Evolutionary conservation across 2,113 vertebrate genomes (phyloP).

Genomic region (Chauna torquata): DNA sequence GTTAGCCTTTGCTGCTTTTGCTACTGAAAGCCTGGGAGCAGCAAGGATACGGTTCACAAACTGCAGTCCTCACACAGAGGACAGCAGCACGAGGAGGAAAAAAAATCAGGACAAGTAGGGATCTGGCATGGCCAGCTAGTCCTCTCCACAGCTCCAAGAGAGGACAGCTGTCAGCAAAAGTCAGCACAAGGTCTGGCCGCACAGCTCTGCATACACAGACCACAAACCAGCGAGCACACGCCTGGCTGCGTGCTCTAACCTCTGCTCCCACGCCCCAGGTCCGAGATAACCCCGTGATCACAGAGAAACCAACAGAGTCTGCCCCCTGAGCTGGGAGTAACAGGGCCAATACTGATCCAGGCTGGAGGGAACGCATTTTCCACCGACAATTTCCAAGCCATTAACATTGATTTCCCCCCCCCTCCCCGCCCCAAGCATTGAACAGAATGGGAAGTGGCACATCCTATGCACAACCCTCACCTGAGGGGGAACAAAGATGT

Average conservation of each 20-base stretch:
- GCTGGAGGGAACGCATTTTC: background rate
- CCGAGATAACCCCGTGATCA: background rate
- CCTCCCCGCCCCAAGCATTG: no score
- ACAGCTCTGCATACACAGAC: background rate
- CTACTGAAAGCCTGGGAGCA: background rate
- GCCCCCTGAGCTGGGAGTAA: background rate
- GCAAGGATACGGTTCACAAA: background rate
- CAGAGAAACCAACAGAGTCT: background rate
- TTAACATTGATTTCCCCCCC: background rate
- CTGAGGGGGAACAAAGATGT: background rate
- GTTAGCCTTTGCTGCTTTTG: background rate
- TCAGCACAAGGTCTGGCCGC: accelerated
- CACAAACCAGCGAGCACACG: no score
- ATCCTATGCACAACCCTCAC: background rate
- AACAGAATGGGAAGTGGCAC: background rate
- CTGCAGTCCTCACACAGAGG: background rate
- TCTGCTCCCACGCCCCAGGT: background rate
- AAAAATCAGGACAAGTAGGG: background rate
- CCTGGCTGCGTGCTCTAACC: background rate
- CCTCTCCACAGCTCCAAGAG: background rate
- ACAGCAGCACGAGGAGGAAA: background rate
- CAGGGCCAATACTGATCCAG: background rate
- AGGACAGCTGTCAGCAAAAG: background rate
- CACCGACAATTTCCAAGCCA: background rate
- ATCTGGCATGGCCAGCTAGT: accelerated